These are phyloP conservation scores for Hippolais icterina DNA, from an alignment of 2,113 vertebrate genomes.

Conservation along the genomic window DNA sequence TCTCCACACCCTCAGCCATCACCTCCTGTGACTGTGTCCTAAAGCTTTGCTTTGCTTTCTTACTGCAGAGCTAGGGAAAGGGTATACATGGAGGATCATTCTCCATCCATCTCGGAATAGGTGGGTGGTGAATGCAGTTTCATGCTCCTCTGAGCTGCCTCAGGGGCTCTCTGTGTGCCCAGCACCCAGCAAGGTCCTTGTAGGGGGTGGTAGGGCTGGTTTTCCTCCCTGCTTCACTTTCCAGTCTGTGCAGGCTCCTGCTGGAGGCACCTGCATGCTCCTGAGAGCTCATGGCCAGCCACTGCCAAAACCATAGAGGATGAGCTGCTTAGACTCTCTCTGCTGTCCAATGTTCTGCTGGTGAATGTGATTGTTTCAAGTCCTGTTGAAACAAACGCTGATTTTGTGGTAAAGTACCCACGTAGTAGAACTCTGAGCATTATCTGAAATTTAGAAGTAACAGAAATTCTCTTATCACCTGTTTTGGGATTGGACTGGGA, in stretches of 20 bases:
- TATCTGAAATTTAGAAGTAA: not conserved
- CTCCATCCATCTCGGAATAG: accelerated
- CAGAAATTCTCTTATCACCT: not conserved
- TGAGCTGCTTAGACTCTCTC: not conserved
- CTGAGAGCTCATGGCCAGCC: not conserved
- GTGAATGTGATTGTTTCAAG: not conserved
- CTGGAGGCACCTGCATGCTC: not conserved
- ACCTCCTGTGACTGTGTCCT: not conserved
- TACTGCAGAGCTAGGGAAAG: not conserved
- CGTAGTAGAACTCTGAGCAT: not conserved
- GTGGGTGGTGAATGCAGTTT: not conserved
- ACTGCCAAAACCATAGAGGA: not conserved
- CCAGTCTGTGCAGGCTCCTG: not conserved
- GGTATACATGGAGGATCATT: not conserved
- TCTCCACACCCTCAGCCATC: not conserved
- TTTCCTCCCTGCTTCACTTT: not conserved
- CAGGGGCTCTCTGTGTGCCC: not conserved
- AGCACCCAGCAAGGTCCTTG: accelerated
- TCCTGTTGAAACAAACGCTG: not conserved
- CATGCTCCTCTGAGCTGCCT: not conserved
- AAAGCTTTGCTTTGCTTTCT: not conserved
- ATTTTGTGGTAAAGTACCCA: not conserved
- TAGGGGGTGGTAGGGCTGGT: not conserved
- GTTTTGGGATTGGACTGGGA: not conserved
- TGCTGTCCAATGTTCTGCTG: not conserved